Conservation (phyloP, 2,888 invertebrate genomes). For the Scelioninae gen. 2 region DNA sequence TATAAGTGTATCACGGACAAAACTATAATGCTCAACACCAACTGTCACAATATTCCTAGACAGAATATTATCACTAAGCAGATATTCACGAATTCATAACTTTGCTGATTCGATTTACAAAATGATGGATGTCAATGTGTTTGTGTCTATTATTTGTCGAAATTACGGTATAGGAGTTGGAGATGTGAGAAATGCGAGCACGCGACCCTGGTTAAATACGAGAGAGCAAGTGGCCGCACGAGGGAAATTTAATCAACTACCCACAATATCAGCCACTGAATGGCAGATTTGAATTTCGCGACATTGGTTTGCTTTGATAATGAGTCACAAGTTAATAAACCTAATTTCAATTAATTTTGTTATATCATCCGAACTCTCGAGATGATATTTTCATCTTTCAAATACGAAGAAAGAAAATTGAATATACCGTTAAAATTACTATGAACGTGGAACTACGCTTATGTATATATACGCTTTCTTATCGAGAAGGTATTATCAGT, state of each 20-base stretch:
- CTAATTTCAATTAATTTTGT: conserved; percentile 38
- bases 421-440: no score
- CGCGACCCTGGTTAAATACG: conserved; percentile 52
- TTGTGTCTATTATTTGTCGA: conserved; percentile 57
- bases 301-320: conserved; percentile 49
- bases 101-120: conserved; percentile 43
- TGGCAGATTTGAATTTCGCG: conserved; percentile 55
- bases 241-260: conserved; percentile 58
- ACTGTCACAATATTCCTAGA: no score
- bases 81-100: conserved; percentile 31
- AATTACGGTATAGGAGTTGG: conserved; percentile 44
- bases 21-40: no score
- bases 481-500: no score
- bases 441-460: no score
- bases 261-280: conserved; percentile 54
- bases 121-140: conserved; percentile 49
- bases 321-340: conserved; percentile 37
- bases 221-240: conserved; percentile 54
- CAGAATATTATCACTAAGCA: no score
- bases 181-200: conserved; percentile 50
- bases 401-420: no score
- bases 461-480: no score
- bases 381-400: no score
- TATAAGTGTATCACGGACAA: no score
- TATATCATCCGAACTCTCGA: no score